Evolutionary conservation across 2,113 vertebrate genomes (phyloP).

Genomic region (Gambusia holbrooki): DNA sequence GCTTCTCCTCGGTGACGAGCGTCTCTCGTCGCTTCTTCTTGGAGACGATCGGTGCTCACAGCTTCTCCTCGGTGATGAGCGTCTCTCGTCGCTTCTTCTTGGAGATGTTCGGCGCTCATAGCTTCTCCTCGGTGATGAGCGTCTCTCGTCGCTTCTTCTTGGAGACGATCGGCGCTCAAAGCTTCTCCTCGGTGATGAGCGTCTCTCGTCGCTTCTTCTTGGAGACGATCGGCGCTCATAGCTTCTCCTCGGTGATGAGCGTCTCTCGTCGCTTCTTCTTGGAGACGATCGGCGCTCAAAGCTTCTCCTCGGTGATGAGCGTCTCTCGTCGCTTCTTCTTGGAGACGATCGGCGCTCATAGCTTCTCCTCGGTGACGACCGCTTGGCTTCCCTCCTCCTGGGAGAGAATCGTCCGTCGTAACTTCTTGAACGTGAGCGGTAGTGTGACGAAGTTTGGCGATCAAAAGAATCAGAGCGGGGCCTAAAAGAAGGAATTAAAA

Average conservation of each 20-base stretch:
- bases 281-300: not conserved
- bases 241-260: too few relatives aligned
- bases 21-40: too few relatives aligned
- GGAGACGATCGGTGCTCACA: too few relatives aligned
- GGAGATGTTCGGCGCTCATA: not conserved
- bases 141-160: not conserved
- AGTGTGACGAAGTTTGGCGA: not conserved
- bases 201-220: too few relatives aligned
- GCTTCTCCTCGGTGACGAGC: not conserved
- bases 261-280: too few relatives aligned
- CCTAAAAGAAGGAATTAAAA: not conserved
- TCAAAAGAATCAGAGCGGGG: conserved; percentile 41
- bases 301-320: not conserved
- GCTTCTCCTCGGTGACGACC: not conserved
- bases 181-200: not conserved
- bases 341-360: not conserved
- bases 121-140: not conserved
- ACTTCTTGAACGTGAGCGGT: conserved; percentile 33
- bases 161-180: not conserved
- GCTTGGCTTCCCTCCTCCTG: not conserved
- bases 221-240: too few relatives aligned
- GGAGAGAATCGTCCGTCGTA: not conserved
- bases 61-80: too few relatives aligned
- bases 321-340: not conserved
- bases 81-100: too few relatives aligned